phyloP scores from a whole-genome alignment of 2,888 invertebrate species.

The Clanis bilineata region DNA sequence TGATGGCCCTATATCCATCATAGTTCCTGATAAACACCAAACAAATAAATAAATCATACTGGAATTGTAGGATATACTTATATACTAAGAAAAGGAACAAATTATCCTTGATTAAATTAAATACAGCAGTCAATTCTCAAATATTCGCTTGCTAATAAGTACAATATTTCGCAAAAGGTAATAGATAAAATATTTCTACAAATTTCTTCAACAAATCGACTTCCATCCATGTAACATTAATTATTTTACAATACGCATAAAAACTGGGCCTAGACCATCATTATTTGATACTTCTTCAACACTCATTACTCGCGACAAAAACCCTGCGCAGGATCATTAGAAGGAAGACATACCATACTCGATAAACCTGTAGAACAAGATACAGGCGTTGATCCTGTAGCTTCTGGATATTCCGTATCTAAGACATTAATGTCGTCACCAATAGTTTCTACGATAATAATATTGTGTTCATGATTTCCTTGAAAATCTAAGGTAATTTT shows the following conservation, averaged over 20 bases:
- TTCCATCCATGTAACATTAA: neutral
- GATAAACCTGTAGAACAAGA: slow-evolving; percentile 7
- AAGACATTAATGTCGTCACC: neutral
- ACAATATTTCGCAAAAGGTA: too few species aligned
- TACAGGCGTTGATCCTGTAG: neutral
- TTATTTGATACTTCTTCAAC: neutral
- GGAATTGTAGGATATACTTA: too few species aligned
- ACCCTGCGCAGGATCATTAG: slow-evolving; percentile 18
- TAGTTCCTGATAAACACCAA: too few species aligned
- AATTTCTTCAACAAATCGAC: neutral
- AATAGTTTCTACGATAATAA: neutral
- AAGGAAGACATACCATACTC: slow-evolving; percentile 4
- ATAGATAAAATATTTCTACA: neutral
- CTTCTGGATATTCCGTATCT: neutral
- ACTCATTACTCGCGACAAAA: neutral
- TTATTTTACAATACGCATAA: neutral
- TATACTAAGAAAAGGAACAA: too few species aligned
- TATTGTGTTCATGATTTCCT: neutral
- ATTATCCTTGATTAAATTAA: too few species aligned
- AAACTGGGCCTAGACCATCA: neutral
- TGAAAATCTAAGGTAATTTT: neutral
- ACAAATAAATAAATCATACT: too few species aligned
- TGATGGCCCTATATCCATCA: too few species aligned
- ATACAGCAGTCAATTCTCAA: too few species aligned
- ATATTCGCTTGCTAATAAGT: too few species aligned